Conservation (phyloP, 2,113 vertebrate species). For the Pitta sordida region DNA sequence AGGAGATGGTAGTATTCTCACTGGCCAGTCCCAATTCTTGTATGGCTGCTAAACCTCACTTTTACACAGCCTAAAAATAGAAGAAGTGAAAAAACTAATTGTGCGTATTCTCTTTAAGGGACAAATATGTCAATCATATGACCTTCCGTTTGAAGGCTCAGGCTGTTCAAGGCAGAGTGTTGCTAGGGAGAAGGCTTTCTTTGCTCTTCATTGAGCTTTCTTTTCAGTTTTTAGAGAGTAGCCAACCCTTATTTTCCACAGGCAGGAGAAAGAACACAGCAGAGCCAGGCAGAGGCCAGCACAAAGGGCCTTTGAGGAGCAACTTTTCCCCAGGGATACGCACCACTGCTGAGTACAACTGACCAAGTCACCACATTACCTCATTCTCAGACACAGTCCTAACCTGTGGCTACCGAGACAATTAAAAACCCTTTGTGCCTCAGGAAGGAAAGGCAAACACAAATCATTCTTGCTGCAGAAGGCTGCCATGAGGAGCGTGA, state of each 20-base stretch:
- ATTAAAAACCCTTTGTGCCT: neutral
- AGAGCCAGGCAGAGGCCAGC: conserved; percentile 33
- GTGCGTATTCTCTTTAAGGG: conserved; percentile 34
- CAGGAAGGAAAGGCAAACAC: neutral
- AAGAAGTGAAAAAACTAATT: conserved; percentile 49
- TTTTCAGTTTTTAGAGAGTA: conserved; percentile 10
- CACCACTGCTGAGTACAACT: neutral
- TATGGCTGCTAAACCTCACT: neutral
- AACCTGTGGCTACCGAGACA: rapidly evolving
- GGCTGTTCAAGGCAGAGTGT: conserved; percentile 51
- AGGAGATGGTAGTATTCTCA: neutral
- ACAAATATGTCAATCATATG: conserved; percentile 65
- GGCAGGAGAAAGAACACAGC: neutral
- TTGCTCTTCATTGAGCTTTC: conserved; percentile 42
- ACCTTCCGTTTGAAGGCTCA: conserved; percentile 47
- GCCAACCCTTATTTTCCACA: conserved; percentile 29
- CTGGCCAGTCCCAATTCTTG: neutral
- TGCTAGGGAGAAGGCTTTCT: conserved; percentile 63
- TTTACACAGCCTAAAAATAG: conserved; percentile 50
- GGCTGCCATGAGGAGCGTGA: rapidly evolving
- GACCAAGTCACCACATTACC: neutral
- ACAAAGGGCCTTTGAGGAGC: conserved; percentile 70
- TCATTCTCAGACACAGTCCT: neutral
- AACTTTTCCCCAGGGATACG: neutral
- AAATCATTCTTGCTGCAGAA: neutral